These are phyloP conservation scores for Polydrusus pterygomalis DNA, from an alignment of 2,888 invertebrate species.

Conservation along the genomic window DNA sequence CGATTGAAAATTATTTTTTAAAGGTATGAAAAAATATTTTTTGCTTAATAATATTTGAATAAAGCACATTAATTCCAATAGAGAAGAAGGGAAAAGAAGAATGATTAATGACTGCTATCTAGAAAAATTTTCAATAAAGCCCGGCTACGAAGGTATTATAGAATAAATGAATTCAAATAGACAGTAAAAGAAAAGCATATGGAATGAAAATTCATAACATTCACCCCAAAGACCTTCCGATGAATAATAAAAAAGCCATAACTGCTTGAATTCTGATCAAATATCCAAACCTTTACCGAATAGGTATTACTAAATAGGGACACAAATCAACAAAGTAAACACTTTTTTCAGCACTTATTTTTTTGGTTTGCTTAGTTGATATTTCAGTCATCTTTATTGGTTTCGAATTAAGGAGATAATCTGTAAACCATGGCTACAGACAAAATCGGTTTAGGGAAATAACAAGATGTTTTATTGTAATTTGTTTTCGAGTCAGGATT, in stretches of 20 bases:
- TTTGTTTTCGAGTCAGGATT: too few relatives aligned
- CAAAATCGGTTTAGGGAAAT: too few relatives aligned
- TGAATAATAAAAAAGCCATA: constrained; percentile 55
- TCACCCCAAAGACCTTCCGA: constrained; percentile 44
- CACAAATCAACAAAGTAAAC: constrained; percentile 6
- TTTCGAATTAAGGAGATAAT: too few relatives aligned
- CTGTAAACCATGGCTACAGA: too few relatives aligned
- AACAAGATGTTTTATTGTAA: too few relatives aligned
- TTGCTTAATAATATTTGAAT: constrained; percentile 48
- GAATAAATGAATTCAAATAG: constrained; percentile 55
- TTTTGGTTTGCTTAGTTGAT: not conserved
- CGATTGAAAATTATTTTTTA: constrained; percentile 1
- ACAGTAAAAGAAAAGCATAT: constrained; percentile 54
- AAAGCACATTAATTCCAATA: constrained; percentile 46
- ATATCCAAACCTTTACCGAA: constrained; percentile 25
- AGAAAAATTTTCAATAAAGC: constrained; percentile 51
- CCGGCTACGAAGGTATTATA: constrained; percentile 46
- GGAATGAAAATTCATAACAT: constrained; percentile 56
- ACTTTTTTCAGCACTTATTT: not conserved
- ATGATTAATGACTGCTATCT: constrained; percentile 53
- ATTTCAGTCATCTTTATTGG: not conserved
- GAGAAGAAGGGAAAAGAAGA: constrained; percentile 33
- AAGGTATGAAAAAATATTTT: constrained; percentile 24
- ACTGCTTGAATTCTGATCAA: constrained; percentile 50
- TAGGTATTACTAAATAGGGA: constrained; percentile 9